A percentile compares a stretch with the other conserved stretches of the same genome.
phyloP scores from a whole-genome alignment of 2,888 invertebrate genomes.

The Galeruca laticollis region DNA sequence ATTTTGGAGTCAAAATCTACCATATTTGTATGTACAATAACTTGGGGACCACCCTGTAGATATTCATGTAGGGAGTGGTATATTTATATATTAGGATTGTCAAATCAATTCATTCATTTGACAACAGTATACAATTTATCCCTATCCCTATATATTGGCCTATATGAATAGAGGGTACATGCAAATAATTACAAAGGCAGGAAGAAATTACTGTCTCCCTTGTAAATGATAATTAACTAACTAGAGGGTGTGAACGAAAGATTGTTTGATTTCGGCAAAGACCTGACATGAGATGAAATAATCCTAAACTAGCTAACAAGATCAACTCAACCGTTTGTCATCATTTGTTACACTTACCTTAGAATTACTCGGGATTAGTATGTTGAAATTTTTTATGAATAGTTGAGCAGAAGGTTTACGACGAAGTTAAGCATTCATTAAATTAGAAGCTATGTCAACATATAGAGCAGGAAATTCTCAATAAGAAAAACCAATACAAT shows the following conservation, averaged over 20 bases:
- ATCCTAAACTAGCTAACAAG: constrained; percentile 5
- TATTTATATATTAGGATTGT: too few relatives aligned
- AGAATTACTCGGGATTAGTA: not conserved
- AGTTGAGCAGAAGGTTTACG: too few relatives aligned
- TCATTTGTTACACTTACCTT: constrained; percentile 2
- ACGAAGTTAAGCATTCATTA: too few relatives aligned
- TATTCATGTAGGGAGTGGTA: too few relatives aligned
- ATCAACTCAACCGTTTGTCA: constrained; percentile 5
- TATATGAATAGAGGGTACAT: not conserved
- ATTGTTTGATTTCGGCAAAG: constrained; percentile 8
- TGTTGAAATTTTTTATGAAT: not conserved
- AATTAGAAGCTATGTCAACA: too few relatives aligned
- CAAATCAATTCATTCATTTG: too few relatives aligned
- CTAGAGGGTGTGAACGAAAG: constrained; percentile 3
- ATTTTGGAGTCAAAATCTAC: too few relatives aligned
- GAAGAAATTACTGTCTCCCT: constrained; percentile 8
- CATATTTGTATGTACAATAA: too few relatives aligned
- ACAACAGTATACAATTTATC: too few relatives aligned
- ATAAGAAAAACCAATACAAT: too few relatives aligned
- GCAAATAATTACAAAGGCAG: not conserved
- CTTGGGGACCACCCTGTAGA: too few relatives aligned
- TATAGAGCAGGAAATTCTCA: too few relatives aligned
- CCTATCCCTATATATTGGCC: constrained; percentile 1
- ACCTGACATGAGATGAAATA: constrained; percentile 5
- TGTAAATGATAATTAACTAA: constrained; percentile 15